These are phyloP conservation scores for Odontomyia ornata DNA, from an alignment of 2,888 invertebrate genomes.

Conservation along the genomic window DNA sequence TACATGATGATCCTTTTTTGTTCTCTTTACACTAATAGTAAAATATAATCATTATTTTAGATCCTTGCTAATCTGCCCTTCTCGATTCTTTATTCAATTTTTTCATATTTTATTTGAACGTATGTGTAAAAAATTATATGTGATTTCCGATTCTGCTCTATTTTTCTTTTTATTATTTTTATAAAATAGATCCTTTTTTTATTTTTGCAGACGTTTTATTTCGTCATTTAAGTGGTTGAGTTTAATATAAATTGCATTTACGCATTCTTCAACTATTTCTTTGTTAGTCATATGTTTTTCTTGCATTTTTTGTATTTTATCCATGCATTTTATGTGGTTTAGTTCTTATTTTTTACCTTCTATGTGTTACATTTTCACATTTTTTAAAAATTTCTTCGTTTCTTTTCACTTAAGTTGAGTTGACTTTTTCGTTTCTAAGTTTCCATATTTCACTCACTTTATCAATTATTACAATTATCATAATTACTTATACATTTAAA, in stretches of 20 bases:
- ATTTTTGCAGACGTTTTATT: conserved; percentile 14
- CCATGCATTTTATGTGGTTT: not conserved
- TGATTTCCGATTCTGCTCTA: not conserved
- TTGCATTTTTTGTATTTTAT: not conserved
- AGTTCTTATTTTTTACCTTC: not conserved
- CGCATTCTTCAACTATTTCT: conserved; percentile 5
- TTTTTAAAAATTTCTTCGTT: not conserved
- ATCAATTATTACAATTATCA: no score
- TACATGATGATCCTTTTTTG: conserved; percentile 14
- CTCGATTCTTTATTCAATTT: not conserved
- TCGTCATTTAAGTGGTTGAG: not conserved
- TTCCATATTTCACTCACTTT: conserved; percentile 3
- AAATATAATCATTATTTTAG: conserved; percentile 39
- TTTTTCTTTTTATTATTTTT: conserved; percentile 19
- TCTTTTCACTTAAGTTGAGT: not conserved
- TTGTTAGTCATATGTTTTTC: conserved; percentile 34
- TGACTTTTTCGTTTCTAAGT: conserved; percentile 29
- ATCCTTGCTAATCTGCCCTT: not conserved
- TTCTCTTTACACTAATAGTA: conserved; percentile 36
- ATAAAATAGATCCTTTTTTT: conserved; percentile 40
- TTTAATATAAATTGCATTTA: conserved; percentile 37
- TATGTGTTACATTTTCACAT: not conserved
- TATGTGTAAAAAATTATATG: conserved; percentile 44
- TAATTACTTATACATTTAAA: conserved; percentile 38
- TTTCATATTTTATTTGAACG: not conserved